Conservation (phyloP, 2,797 vertebrate genomes). For the Morus bassanus region DNA sequence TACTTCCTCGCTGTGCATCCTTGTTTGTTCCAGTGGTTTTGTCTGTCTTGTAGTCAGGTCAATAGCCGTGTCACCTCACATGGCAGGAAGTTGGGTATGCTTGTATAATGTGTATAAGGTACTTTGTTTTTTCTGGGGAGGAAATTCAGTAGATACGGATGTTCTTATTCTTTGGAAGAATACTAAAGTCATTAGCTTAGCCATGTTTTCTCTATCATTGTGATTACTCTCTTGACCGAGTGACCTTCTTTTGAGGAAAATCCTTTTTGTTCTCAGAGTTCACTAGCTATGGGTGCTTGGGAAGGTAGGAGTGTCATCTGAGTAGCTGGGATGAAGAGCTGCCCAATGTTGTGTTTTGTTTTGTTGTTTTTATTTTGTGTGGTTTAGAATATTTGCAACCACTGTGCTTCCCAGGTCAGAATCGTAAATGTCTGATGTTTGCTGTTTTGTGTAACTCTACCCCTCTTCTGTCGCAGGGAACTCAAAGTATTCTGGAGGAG, state of each 20-base stretch:
- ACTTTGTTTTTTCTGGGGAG: not conserved
- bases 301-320: not conserved
- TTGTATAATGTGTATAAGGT: not conserved
- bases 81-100: not conserved
- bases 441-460: not conserved
- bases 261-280: not conserved
- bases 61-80: not conserved
- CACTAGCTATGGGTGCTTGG: not conserved
- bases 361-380: not conserved
- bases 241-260: not conserved
- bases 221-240: not conserved
- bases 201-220: accelerated
- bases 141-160: not conserved
- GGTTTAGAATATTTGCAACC: not conserved
- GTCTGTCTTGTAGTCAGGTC: not conserved
- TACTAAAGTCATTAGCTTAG: not conserved
- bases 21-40: not conserved
- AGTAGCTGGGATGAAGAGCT: not conserved
- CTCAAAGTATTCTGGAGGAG: constrained; percentile 89
- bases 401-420: not conserved
- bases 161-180: not conserved
- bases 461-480: constrained; percentile 79
- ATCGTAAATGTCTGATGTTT: not conserved
- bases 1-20: not conserved
- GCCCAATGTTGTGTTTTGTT: not conserved